Evolutionary conservation across 2,888 invertebrate genomes (phyloP), one percentile per base, ranked within the genome.

Genomic region (Anagyrus pseudococci): DNA sequence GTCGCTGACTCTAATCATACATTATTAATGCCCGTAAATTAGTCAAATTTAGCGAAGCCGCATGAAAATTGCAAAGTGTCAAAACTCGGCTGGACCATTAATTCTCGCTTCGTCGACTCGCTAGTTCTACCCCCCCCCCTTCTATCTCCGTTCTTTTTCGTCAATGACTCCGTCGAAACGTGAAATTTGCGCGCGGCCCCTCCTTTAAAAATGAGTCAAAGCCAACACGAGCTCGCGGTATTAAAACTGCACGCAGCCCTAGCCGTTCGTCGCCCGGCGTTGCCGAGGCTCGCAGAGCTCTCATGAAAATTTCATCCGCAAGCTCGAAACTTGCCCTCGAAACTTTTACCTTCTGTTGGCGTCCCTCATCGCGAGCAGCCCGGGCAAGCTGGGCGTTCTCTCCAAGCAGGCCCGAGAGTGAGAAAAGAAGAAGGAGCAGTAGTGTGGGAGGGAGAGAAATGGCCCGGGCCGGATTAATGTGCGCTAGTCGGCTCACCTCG

Each of bases 251-350:
- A 44, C 40, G 33, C 26, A n/a, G n/a, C 7, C 19, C 20, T 8
- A 6, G n/a, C 33, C 17, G 13, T 19, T 55, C 29, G 7, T 29
- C 37, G n/a, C n/a, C n/a, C n/a, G n/a, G n/a, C 29, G 7, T 23
- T 48, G 7, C n/a, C 25, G 37, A 37, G 37, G 37, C 13, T 10
- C 13, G 13, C 22, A 3, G 3, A 8, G 29, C 37, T 10, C 61
- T 64, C 64, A 64, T 67, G 67, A 67, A 64, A 67, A 61, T 67
- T 67, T 64, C 64, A 67, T 67, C 58, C 53, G 6, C 58, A 17
- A 10, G 20, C 53, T 25, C 44, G 47, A 47, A 47, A 22, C 3
- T 25, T 22, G 22, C 22, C 23, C 25, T 8, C n/a, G 47, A 47
- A 25, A 25, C 47, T 47, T 43, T 43, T 43, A 17, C 7, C 43